phyloP scores from a whole-genome alignment of 2,797 vertebrate species.

The Mormyrus proboscirostris region DNA sequence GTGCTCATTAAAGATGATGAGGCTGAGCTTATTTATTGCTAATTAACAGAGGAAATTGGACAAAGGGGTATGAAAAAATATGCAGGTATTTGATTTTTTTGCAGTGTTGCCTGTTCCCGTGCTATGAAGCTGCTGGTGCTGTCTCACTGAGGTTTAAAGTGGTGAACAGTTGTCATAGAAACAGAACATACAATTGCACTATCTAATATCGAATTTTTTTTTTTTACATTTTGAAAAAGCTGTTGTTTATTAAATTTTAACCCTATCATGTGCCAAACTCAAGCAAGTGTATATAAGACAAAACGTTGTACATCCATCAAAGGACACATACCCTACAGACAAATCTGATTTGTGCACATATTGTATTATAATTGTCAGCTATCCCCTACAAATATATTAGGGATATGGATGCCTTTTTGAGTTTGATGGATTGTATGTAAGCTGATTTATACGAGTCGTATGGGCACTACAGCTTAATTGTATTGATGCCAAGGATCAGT shows the following conservation, averaged over 20 bases:
- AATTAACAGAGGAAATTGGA: not conserved
- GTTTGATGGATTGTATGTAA: not conserved
- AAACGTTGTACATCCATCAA: not conserved
- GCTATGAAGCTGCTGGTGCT: slow-evolving; percentile 17
- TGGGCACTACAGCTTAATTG: not conserved
- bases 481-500: not conserved
- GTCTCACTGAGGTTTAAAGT: slow-evolving; percentile 38
- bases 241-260: not conserved
- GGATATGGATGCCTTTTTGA: not conserved
- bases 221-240: slow-evolving; percentile 14
- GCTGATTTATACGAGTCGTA: not conserved
- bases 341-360: not conserved
- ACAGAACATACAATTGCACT: slow-evolving; percentile 52
- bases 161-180: slow-evolving; percentile 61
- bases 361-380: not conserved
- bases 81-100: slow-evolving; percentile 7
- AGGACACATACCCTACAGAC: not conserved
- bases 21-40: not conserved
- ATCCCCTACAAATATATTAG: not conserved
- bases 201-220: slow-evolving; percentile 39
- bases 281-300: not conserved
- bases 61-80: not conserved
- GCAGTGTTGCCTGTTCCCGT: slow-evolving; percentile 39
- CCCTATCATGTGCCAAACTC: not conserved
- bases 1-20: not conserved